Conservation (phyloP, 2,888 invertebrate species). For the Apomyelois bistriatella region DNA sequence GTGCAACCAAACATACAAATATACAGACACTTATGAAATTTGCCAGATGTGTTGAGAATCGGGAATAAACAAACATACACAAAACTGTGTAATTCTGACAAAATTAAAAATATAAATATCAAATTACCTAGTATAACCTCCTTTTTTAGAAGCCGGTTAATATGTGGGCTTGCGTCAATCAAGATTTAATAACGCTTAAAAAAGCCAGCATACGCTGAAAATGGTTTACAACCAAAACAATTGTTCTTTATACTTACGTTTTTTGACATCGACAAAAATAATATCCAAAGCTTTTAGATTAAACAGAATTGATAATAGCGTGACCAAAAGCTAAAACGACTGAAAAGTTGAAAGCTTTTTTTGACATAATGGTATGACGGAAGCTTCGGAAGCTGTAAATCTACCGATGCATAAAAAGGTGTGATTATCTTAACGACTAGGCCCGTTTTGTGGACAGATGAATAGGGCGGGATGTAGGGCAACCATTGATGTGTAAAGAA, state of each 20-base stretch:
- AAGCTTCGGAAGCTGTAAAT: constrained; percentile 30
- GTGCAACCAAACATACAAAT: too few relatives aligned
- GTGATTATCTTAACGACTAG: constrained; percentile 28
- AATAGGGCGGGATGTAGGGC: constrained; percentile 15
- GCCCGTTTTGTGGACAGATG: constrained; percentile 24
- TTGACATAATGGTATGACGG: constrained; percentile 24
- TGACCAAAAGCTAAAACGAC: constrained; percentile 2
- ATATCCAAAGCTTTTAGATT: constrained; percentile 17
- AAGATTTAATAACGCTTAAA: too few relatives aligned
- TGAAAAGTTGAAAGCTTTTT: constrained; percentile 19
- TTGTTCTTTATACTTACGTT: neutral
- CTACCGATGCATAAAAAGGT: constrained; percentile 27
- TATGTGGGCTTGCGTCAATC: too few relatives aligned
- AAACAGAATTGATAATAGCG: constrained; percentile 10
- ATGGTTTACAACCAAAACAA: neutral
- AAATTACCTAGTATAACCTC: too few relatives aligned
- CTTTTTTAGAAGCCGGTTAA: too few relatives aligned
- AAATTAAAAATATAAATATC: too few relatives aligned
- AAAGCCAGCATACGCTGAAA: neutral
- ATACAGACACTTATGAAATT: too few relatives aligned
- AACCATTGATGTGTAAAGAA: neutral
- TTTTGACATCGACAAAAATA: neutral
- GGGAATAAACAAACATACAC: too few relatives aligned
- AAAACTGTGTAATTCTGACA: too few relatives aligned
- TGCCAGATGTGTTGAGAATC: too few relatives aligned